phyloP scores from a whole-genome alignment of 2,888 invertebrate genomes.

The Cryptocephalus primarius region DNA sequence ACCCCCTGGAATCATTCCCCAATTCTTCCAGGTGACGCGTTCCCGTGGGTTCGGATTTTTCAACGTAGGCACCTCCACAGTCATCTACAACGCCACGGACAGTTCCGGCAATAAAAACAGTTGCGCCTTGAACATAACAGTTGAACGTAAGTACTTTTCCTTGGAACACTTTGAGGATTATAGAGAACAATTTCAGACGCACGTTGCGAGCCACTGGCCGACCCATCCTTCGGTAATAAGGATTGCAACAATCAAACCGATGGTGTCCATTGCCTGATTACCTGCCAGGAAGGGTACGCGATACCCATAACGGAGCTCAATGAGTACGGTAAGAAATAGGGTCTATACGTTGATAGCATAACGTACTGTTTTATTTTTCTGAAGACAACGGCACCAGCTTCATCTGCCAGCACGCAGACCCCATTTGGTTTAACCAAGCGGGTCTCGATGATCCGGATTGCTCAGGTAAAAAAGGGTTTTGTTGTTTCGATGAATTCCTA shows the following conservation, averaged over 20 bases:
- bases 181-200: conserved; percentile 22
- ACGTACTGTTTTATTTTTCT: neutral
- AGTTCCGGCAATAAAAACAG: conserved; percentile 44
- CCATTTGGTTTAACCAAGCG: conserved; percentile 32
- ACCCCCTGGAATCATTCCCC: too few species aligned
- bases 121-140: conserved; percentile 48
- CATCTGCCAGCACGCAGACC: conserved; percentile 30
- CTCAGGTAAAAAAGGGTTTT: conserved; percentile 31
- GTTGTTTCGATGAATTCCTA: neutral
- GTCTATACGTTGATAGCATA: too few species aligned
- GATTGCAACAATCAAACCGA: conserved; percentile 24
- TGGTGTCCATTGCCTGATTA: conserved; percentile 40
- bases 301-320: conserved; percentile 35
- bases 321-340: conserved; percentile 2
- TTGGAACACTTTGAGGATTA: neutral
- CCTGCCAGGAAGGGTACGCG: conserved; percentile 50
- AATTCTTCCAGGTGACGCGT: conserved; percentile 25
- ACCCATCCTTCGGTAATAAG: conserved; percentile 29
- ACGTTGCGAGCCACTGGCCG: conserved; percentile 26
- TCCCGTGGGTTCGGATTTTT: conserved; percentile 40
- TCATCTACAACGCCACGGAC: conserved; percentile 50
- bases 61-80: conserved; percentile 43
- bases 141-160: conserved; percentile 39
- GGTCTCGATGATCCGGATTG: conserved; percentile 46
- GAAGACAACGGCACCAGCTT: conserved; percentile 11